phyloP scores from a whole-genome alignment of 2,888 invertebrate species.

The Acanthosepion pharaonis region DNA sequence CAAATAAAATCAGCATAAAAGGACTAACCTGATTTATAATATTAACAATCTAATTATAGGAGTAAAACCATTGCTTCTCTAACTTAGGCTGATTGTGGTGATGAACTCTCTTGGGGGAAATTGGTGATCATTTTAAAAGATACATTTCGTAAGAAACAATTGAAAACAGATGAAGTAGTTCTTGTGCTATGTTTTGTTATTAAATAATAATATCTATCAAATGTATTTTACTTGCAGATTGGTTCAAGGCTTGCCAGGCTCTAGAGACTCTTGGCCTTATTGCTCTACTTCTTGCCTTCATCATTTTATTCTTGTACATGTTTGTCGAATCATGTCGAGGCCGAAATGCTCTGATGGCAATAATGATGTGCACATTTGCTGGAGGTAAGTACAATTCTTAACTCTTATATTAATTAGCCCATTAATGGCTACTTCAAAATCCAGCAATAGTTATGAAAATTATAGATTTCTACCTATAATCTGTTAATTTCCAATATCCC shows the following conservation, averaged over 20 bases:
- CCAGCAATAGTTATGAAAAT: no score
- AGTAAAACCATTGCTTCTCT: no score
- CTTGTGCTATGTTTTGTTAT: neutral
- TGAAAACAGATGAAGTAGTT: neutral
- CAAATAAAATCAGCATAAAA: no score
- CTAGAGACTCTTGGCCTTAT: conserved; percentile 67
- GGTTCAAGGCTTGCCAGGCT: conserved; percentile 63
- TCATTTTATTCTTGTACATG: conserved; percentile 62
- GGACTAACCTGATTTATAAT: no score
- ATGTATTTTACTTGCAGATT: conserved; percentile 57
- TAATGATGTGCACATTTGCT: conserved; percentile 60
- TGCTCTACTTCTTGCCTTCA: conserved; percentile 56
- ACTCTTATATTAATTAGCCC: neutral
- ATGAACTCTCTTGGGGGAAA: no score
- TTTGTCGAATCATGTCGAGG: conserved; percentile 62
- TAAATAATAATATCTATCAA: neutral
- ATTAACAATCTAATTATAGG: no score
- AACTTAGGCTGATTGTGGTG: no score
- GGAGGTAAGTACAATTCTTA: conserved; percentile 57
- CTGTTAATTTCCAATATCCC: no score
- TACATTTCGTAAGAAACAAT: neutral
- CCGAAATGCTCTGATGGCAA: conserved; percentile 60
- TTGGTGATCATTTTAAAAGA: neutral
- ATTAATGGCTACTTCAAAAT: no score
- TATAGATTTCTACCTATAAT: no score